A percentile compares a stretch with the other conserved stretches of the same genome.
phyloP scores from a whole-genome alignment of 30 jellyfish, hydroid and myxozoan genomes.

The Aurelia aurita region DNA sequence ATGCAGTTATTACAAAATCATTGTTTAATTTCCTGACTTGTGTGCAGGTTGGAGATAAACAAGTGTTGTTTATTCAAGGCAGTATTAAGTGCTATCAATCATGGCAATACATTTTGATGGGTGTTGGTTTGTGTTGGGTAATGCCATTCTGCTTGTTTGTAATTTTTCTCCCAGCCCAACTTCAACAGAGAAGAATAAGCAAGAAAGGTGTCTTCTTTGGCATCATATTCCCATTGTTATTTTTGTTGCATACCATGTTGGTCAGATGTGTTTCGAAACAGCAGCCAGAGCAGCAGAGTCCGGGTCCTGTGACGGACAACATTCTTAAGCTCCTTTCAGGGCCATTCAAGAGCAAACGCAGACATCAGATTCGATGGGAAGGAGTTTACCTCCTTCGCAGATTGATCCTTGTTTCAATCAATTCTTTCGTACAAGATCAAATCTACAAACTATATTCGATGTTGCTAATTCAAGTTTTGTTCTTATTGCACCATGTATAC shows the following conservation, averaged over 20 bases:
- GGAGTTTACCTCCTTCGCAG: conserved; percentile 53
- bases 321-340: conserved; percentile 12
- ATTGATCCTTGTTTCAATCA: conserved; percentile 10
- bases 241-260: background rate
- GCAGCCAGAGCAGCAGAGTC: background rate
- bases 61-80: conserved; percentile 49
- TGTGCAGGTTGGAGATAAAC: background rate
- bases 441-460: background rate
- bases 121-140: conserved; percentile 28
- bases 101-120: conserved; percentile 51
- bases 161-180: conserved; percentile 4
- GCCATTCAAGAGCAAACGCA: conserved; percentile 18
- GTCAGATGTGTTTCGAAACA: background rate
- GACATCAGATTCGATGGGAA: conserved; percentile 38
- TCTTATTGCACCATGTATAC: conserved; percentile 41
- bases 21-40: conserved; percentile 22
- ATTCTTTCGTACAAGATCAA: conserved; percentile 7
- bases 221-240: conserved; percentile 27
- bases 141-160: conserved; percentile 39
- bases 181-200: conserved; percentile 10
- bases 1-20: conserved; percentile 22
- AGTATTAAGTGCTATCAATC: conserved; percentile 24
- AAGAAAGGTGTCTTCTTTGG: conserved; percentile 10
- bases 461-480: conserved; percentile 25
- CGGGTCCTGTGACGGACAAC: background rate